These are phyloP conservation scores for Machimus atricapillus DNA, from an alignment of 2,888 invertebrate genomes.

Conservation along the genomic window DNA sequence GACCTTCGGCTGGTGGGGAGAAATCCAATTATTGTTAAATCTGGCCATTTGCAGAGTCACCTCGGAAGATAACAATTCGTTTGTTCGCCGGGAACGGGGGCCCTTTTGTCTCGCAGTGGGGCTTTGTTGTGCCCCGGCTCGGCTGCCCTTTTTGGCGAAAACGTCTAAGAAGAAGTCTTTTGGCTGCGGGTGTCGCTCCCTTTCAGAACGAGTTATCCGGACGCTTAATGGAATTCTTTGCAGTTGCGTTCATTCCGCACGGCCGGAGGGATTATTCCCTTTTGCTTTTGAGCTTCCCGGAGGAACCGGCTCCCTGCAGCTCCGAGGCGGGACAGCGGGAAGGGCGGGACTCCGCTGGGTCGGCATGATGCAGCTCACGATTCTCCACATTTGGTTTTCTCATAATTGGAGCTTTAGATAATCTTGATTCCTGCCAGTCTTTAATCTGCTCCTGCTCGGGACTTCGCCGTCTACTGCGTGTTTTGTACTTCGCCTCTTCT, in stretches of 20 bases:
- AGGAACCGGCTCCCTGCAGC: background rate
- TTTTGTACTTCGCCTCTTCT: background rate
- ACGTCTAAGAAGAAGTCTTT: background rate
- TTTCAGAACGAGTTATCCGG: background rate
- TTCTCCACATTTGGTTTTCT: background rate
- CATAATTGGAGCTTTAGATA: background rate
- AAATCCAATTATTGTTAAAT: conserved; percentile 27
- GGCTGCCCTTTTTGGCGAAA: background rate
- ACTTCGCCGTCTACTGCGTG: background rate
- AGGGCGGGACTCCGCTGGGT: background rate
- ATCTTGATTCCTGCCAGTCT: background rate
- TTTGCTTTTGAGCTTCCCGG: background rate
- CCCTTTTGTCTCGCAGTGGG: background rate
- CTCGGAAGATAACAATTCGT: conserved; percentile 17
- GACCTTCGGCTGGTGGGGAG: background rate
- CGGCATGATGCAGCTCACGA: background rate
- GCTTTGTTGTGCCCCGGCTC: background rate
- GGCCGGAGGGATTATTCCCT: background rate
- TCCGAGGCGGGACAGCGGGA: background rate
- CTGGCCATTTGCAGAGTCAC: conserved; percentile 22
- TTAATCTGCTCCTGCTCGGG: background rate
- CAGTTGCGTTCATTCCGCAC: background rate
- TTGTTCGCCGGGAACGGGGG: background rate
- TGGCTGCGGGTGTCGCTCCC: background rate
- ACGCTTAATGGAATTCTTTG: conserved; percentile 14